These are phyloP conservation scores for Melanotaenia duboulayi DNA, from an alignment of 2,113 vertebrate species.

Conservation along the genomic window DNA sequence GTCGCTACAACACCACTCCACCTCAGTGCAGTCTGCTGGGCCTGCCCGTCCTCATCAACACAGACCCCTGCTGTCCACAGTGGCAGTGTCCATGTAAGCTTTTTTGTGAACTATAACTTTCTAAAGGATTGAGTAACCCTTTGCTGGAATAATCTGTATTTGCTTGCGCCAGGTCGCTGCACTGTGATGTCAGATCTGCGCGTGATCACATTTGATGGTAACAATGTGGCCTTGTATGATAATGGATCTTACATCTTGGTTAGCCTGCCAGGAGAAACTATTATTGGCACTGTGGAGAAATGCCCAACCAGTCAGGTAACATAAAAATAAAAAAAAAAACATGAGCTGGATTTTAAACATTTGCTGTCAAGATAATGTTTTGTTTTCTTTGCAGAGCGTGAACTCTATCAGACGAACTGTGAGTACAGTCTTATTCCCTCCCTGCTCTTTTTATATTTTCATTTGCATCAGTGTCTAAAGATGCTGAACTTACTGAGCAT, in stretches of 20 bases:
- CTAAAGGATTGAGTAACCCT: neutral
- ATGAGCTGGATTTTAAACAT: neutral
- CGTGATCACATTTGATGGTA: constrained; percentile 96
- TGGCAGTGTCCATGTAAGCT: constrained; percentile 97
- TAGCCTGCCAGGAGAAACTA: constrained; percentile 89
- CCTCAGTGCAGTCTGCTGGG: constrained; percentile 94
- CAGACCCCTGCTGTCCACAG: constrained; percentile 93
- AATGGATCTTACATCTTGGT: constrained; percentile 95
- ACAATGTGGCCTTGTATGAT: constrained; percentile 94
- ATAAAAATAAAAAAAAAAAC: constrained; percentile 7
- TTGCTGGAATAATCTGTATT: neutral
- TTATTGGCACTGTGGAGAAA: constrained; percentile 94
- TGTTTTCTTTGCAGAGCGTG: constrained; percentile 87
- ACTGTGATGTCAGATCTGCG: constrained; percentile 95
- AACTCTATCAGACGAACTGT: constrained; percentile 93
- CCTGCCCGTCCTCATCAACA: constrained; percentile 91
- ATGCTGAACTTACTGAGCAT: neutral
- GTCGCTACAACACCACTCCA: constrained; percentile 87
- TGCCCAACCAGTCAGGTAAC: constrained; percentile 92
- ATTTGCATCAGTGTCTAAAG: neutral
- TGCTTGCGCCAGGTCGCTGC: constrained; percentile 88
- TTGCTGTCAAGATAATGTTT: constrained; percentile 18
- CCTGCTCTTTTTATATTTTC: neutral
- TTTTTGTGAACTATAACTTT: neutral
- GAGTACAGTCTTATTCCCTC: constrained; percentile 76